A percentile compares a stretch with the other conserved stretches of the same genome.
Conservation (phyloP, 2,113 vertebrate species). For the Zosterops pallidus region DNA sequence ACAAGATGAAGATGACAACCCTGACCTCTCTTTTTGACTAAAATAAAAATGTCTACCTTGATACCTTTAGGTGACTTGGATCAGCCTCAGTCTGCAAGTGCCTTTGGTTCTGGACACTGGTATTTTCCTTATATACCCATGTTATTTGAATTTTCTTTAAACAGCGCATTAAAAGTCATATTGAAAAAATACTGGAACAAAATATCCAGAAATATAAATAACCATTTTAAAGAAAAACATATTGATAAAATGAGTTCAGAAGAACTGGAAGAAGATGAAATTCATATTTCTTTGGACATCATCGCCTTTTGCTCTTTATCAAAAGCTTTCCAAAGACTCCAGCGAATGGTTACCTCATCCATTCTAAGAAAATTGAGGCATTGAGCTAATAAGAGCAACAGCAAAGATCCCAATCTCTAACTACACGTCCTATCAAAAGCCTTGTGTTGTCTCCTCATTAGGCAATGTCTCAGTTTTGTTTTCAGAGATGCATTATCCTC, state of each 20-base stretch:
- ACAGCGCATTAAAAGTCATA: neutral
- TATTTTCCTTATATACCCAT: neutral
- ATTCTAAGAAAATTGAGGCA: neutral
- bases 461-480: neutral
- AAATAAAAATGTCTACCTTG: neutral
- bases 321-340: neutral
- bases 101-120: rapidly evolving
- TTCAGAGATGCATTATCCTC: neutral
- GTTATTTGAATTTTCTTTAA: neutral
- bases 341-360: neutral
- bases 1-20: neutral
- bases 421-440: neutral
- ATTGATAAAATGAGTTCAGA: neutral
- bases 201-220: neutral
- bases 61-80: neutral
- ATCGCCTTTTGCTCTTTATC: neutral
- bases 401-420: neutral
- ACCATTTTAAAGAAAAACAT: neutral
- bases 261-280: neutral
- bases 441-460: neutral
- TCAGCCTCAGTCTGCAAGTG: neutral
- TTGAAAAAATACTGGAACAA: neutral
- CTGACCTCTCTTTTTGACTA: neutral
- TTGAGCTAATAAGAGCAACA: neutral
- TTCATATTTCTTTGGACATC: neutral